Conservation (phyloP, 2,113 vertebrate genomes). For the Seriola quinqueradiata region DNA sequence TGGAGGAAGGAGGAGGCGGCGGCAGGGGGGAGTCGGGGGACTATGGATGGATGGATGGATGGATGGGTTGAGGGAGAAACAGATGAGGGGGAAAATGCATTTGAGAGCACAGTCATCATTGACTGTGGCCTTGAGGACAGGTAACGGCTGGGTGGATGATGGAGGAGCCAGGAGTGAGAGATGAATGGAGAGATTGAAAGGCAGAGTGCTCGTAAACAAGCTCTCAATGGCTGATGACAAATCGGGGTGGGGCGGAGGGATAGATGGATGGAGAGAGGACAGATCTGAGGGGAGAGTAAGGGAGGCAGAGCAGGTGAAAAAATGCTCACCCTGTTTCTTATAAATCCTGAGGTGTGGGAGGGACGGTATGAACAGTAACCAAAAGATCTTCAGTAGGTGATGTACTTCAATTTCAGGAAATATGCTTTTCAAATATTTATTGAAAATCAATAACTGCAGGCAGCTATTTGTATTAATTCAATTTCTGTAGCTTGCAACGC, state of each 20-base stretch:
- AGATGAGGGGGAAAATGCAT: conserved; percentile 56
- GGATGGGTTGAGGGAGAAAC: conserved; percentile 34
- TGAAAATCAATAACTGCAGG: conserved; percentile 38
- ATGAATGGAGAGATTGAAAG: conserved; percentile 52
- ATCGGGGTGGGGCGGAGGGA: conserved; percentile 43
- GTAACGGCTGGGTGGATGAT: conserved; percentile 56
- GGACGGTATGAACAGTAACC: not conserved
- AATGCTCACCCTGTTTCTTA: not conserved
- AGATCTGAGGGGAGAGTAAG: not conserved
- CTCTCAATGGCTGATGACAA: conserved; percentile 49
- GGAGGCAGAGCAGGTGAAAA: conserved; percentile 2
- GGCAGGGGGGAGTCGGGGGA: not conserved
- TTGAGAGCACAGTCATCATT: conserved; percentile 56
- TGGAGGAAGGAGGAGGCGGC: not conserved
- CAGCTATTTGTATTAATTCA: conserved; percentile 32
- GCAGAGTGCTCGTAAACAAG: conserved; percentile 63
- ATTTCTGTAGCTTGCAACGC: not conserved
- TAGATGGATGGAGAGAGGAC: conserved; percentile 41
- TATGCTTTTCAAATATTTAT: not conserved
- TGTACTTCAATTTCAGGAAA: conserved; percentile 14
- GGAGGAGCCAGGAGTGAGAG: conserved; percentile 36
- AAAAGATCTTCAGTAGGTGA: not conserved
- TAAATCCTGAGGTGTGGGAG: not conserved
- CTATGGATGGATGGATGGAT: conserved; percentile 21
- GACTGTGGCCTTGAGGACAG: conserved; percentile 81